Evolutionary conservation across 2,888 invertebrate genomes (phyloP), one percentile per base, ranked within the genome.

Genomic region (Nematopogon swammerdamellus): DNA sequence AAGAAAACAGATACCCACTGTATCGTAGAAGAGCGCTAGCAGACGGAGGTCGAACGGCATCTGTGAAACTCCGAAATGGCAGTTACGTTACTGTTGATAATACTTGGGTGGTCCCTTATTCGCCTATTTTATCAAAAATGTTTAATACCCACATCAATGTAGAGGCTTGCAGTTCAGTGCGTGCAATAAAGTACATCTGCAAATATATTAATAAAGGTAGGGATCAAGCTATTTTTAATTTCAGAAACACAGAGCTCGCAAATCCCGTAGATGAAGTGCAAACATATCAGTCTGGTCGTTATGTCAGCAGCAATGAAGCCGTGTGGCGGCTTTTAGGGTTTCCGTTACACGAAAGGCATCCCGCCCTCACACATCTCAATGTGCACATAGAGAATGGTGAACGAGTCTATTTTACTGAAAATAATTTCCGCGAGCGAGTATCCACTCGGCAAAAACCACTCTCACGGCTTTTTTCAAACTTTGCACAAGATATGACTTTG

Each of bases 391-490:
- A 49, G 2, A 61, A 61, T 54, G 57, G 61, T 45, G 49, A 59
- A 45, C 49, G 66, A 20, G 56, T 67, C 19, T 65, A 62, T 49
- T 66, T 68, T 47, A 65, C 59, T 19, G 54, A 54, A 51, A 54
- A 52, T 10, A 65, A 61, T 59, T 56, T 58, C 46, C 51, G 45
- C 47, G 51, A 61, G 29, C 56, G 54, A 56, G 50, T 58, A 16
- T 49, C 52, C 5, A 17, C 51, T 53, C 53, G 19, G 52, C 52
- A 47, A 53, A 51, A 10, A 59, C 59, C 47, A 65, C 63, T 48
- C 56, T 67, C 30, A 58, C 58, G 18, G 60, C 54, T 29, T 68
- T 67, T 56, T 67, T 69, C 49, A 42, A 53, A 25, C 55, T 66
- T 5, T 68, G 65, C 49, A 49, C 59, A 57, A 56, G 36, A 44